Evolutionary conservation across 1,140 invertebrate genomes (phyloP), one percentile per base, ranked within the genome.

Genomic region (Drosophila pseudoobscura): DNA sequence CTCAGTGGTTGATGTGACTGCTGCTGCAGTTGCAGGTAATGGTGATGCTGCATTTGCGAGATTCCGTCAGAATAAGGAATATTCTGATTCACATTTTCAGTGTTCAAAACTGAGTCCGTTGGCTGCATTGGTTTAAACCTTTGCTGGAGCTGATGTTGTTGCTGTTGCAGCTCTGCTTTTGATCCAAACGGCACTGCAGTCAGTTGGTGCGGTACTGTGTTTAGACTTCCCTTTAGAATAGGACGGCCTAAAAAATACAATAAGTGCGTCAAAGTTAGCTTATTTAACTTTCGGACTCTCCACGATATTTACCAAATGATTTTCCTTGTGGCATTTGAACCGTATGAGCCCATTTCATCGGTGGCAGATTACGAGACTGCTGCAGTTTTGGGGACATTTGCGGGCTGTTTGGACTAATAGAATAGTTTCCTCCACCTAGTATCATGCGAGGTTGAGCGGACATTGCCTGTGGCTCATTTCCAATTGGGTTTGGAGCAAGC

Each of bases 81-180:
- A 68, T 73, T 75, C 44, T 74, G 69, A 45, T 64, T 61, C 15
- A 70, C 24, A 55, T 39, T 61, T 17, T 78, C 74, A 20, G 46
- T 90, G 91, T 53, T 92, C 55, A 78, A 75, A 43, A 90, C 72
- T 41, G 92, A 91, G 20, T 92, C 92, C 3, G 92, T 85, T 56
- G 91, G 80, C 54, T 92, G 91, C 13, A 85, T 79, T 0, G 73
- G 53, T 24, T 77, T 84, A 4, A 68, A 53, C 17, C 73, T 56
- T 64, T 35, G 24, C 35, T 65, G 64, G 17, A 53, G 43, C 3
- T 54, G 59, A 20, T 56, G 60, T 29, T 62, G 59, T 7, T 56
- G 60, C 43, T 62, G 59, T 7, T 58, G 56, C 17, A 31, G 17
- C 6, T 58, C 35, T 49, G 50, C 9, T 88, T 74, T 47, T 78